Evolutionary conservation across 30 jellyfish, hydroid and myxozoan species (phyloP), one percentile per base, ranked within the genome.

Genomic region (Pseudorhiza aurosa): DNA sequence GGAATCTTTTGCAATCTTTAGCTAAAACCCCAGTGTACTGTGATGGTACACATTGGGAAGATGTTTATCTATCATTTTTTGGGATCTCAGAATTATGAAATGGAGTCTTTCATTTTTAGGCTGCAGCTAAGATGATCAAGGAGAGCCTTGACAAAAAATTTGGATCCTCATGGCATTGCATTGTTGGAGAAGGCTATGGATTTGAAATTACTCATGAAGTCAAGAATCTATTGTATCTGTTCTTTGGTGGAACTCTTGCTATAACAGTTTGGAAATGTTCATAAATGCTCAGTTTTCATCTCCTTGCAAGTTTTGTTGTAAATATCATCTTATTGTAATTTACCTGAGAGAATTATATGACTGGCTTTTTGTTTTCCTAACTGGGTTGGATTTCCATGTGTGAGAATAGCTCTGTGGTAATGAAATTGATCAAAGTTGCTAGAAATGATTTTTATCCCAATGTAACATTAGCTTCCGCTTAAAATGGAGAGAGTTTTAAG

Each of bases 151-250:
- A 92, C 70, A 92, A 92, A 67, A 92, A 92, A 49, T 92, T 92
- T 85, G 98, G 98, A 25, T 83, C 98, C n/a, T 84, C 98, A 43
- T 92, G 98, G 98, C 98, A 92, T 72, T 92, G 98, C 82, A 83
- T 92, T 42, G 98, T 92, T 58, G 98, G 98, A 12, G 98, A 92
- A 76, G 96, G 98, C 22, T 92, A 85, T 74, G 98, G 96, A 5
- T 92, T 84, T 68, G 98, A 92, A 30, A 79, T 92, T 1, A 83
- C 96, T 15, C 98, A 92, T 68, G 98, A 92, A 77, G 95, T 92
- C 59, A 92, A 92, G 65, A 92, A 83, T 67, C 65, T 92, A 21
- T 69, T 92, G 62, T 92, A 83, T 37, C 30, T 92, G n/a, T 92
- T 68, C 78, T 92, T 92, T 80, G 98, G 95, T 84, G 98, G 98